Percentiles rank a stretch among this genome's conserved stretches.
phyloP scores from a whole-genome alignment of 2,113 vertebrate genomes.

The Buteo buteo region DNA sequence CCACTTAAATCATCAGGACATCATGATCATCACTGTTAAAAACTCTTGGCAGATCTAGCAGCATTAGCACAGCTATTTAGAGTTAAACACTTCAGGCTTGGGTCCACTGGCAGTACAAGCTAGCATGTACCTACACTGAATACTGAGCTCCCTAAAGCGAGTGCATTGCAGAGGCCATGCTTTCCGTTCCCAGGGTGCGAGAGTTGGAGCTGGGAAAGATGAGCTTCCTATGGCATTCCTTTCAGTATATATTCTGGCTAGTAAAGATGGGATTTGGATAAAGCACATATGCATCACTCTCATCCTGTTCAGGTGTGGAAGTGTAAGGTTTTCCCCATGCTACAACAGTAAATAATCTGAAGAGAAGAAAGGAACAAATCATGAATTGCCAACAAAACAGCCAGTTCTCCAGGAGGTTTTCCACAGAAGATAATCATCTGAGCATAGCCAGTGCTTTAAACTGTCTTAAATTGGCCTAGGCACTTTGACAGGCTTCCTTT shows the following conservation, averaged over 20 bases:
- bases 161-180: not conserved
- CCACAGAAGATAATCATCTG: not conserved
- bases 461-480: not conserved
- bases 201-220: not conserved
- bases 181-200: not conserved
- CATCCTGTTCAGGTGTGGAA: not conserved
- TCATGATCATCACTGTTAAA: not conserved
- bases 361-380: not conserved
- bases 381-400: not conserved
- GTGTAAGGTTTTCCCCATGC: not conserved
- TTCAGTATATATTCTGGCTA: not conserved
- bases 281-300: not conserved
- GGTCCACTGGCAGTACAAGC: not conserved
- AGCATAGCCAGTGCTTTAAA: not conserved
- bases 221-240: not conserved
- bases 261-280: not conserved
- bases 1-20: not conserved
- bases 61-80: not conserved
- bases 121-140: not conserved
- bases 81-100: not conserved
- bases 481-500: conserved; percentile 36
- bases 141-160: not conserved
- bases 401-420: not conserved
- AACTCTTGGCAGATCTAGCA: not conserved
- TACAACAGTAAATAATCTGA: not conserved